phyloP scores from a whole-genome alignment of 2,797 vertebrate species.

The Sebastes dallii region DNA sequence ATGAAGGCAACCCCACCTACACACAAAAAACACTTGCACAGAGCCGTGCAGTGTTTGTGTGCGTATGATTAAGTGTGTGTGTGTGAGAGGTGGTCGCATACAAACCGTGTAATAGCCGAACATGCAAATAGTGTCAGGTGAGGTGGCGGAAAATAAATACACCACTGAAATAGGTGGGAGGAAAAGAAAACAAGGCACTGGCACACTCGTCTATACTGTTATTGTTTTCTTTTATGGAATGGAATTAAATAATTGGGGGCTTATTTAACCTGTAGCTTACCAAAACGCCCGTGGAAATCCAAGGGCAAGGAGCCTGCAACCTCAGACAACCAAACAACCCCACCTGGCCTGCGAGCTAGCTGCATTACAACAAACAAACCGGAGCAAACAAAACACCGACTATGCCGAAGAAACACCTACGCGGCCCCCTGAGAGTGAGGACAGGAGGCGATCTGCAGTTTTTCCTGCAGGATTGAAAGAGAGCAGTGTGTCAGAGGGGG shows the following conservation, averaged over 20 bases:
- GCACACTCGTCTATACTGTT: conserved; percentile 10
- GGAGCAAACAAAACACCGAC: conserved; percentile 43
- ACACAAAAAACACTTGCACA: conserved; percentile 17
- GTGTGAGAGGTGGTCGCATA: conserved; percentile 1
- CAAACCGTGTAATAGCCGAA: conserved; percentile 40
- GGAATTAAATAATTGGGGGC: background rate
- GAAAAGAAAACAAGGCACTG: conserved; percentile 28
- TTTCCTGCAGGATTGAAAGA: conserved; percentile 53
- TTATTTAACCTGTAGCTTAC: conserved; percentile 38
- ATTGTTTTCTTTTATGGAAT: conserved; percentile 29
- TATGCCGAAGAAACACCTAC: conserved; percentile 31
- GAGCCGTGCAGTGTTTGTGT: conserved; percentile 27
- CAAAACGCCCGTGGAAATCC: conserved; percentile 40
- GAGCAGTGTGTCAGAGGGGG: conserved; percentile 51
- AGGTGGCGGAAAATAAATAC: conserved; percentile 53
- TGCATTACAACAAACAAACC: conserved; percentile 41
- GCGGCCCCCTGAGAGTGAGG: background rate
- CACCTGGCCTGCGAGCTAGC: conserved; percentile 21
- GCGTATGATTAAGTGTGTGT: conserved; percentile 1
- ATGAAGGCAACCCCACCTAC: conserved; percentile 43
- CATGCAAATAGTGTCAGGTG: conserved; percentile 43
- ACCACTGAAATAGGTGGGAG: conserved; percentile 39
- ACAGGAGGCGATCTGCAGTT: conserved; percentile 11
- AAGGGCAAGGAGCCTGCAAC: conserved; percentile 40
- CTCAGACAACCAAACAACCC: conserved; percentile 61